These are phyloP conservation scores for Trigoniulus corallinus DNA, from an alignment of 1,140 invertebrate species.

Conservation along the genomic window DNA sequence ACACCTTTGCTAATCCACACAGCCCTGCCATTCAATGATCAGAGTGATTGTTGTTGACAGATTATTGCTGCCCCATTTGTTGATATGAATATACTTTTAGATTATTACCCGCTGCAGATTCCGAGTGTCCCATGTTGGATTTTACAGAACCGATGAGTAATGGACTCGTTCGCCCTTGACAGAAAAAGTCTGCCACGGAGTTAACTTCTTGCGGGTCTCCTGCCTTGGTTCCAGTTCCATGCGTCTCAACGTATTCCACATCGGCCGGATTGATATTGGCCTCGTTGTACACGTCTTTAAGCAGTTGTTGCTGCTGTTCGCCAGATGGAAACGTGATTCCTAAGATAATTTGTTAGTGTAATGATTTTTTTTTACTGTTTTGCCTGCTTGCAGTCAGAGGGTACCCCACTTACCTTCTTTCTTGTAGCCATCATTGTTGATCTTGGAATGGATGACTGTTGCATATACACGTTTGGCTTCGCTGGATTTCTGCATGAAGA, in stretches of 20 bases:
- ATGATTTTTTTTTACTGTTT: no score
- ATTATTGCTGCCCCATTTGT: conserved; percentile 2
- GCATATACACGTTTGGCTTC: conserved; percentile 33
- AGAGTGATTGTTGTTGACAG: background rate
- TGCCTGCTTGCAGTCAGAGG: conserved; percentile 13
- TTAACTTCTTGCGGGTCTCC: conserved; percentile 39
- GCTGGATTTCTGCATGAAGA: conserved; percentile 32
- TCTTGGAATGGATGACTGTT: conserved; percentile 36
- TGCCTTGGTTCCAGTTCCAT: conserved; percentile 41
- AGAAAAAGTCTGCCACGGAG: conserved; percentile 34
- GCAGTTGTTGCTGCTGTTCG: conserved; percentile 19
- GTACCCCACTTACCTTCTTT: conserved; percentile 32
- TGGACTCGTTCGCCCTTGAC: conserved; percentile 22
- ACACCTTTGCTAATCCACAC: conserved; percentile 27
- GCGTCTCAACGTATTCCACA: conserved; percentile 36
- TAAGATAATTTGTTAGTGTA: no score
- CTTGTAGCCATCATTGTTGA: conserved; percentile 39
- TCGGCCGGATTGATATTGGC: conserved; percentile 21
- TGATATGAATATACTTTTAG: conserved; percentile 5
- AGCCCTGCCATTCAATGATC: conserved; percentile 16
- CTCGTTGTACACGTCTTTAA: conserved; percentile 24
- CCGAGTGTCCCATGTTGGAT: conserved; percentile 41
- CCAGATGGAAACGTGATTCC: conserved; percentile 27
- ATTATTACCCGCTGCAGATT: conserved; percentile 34
- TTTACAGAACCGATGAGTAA: conserved; percentile 38